A percentile compares a stretch with the other conserved stretches of the same genome.
phyloP scores from a whole-genome alignment of 2,888 invertebrate species.

The Andrena camellia region DNA sequence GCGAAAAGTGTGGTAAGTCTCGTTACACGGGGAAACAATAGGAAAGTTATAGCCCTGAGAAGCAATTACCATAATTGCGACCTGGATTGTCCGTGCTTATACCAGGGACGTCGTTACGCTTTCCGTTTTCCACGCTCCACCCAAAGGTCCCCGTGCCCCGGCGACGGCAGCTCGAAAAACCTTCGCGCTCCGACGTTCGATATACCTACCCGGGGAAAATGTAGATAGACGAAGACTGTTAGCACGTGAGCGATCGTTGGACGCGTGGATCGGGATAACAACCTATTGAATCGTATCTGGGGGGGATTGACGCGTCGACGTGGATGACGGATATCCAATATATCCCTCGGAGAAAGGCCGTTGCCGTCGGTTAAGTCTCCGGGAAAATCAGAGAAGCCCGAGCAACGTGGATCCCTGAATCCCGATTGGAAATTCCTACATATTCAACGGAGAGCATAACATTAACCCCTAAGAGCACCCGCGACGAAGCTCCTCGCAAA shows the following conservation, averaged over 20 bases:
- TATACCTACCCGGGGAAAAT: not conserved
- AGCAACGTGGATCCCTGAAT: too few species aligned
- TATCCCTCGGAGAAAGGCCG: conserved; percentile 13
- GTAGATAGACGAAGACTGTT: not conserved
- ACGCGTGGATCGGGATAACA: not conserved
- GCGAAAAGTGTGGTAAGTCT: not conserved
- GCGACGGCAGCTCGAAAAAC: not conserved
- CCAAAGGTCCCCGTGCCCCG: conserved; percentile 6
- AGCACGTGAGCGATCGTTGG: conserved; percentile 9
- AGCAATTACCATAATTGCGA: conserved; percentile 53
- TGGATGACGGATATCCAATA: conserved; percentile 45
- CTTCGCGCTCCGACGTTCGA: not conserved
- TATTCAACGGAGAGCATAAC: not conserved
- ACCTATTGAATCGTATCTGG: conserved; percentile 45
- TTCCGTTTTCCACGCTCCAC: conserved; percentile 5
- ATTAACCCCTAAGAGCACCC: not conserved
- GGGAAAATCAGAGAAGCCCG: not conserved
- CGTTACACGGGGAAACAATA: conserved; percentile 22
- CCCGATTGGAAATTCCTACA: not conserved
- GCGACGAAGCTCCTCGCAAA: not conserved
- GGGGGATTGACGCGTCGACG: conserved; percentile 22
- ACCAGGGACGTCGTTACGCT: conserved; percentile 14
- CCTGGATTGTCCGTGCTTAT: conserved; percentile 45
- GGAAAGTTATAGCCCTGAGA: conserved; percentile 18
- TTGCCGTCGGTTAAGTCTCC: not conserved